Evolutionary conservation across 1,140 invertebrate species (phyloP).

Genomic region (Idris sp.): DNA sequence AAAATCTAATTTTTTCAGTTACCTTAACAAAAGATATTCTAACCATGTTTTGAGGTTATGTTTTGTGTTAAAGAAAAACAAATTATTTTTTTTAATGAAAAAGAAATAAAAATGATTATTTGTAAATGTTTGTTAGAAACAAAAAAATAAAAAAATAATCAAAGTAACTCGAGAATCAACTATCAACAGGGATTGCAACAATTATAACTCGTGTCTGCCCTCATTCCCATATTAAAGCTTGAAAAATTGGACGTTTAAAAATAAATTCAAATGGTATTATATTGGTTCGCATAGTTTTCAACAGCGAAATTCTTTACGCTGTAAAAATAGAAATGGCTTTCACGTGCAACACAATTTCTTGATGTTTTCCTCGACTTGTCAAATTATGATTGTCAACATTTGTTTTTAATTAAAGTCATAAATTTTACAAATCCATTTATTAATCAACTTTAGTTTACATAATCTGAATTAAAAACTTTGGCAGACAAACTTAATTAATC

Average conservation of each 20-base stretch:
- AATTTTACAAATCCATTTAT: too few species aligned
- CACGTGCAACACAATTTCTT: conserved; percentile 34
- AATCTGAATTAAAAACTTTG: not conserved
- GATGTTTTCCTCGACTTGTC: conserved; percentile 37
- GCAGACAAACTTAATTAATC: not conserved
- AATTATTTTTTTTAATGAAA: too few species aligned
- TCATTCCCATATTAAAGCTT: conserved; percentile 60
- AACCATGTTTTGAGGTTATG: too few species aligned
- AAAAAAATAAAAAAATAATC: too few species aligned
- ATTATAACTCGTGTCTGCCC: conserved; percentile 57
- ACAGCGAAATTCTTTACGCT: conserved; percentile 61
- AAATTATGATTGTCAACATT: conserved; percentile 49
- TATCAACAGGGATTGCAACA: conserved; percentile 50
- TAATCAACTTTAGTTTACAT: too few species aligned
- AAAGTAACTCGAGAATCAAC: conserved; percentile 39
- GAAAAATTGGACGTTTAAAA: conserved; percentile 64
- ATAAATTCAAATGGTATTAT: conserved; percentile 65
- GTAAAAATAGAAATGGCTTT: conserved; percentile 60
- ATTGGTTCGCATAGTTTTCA: conserved; percentile 60
- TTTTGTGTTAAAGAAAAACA: too few species aligned
- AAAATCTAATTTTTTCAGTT: too few species aligned
- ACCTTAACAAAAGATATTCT: too few species aligned
- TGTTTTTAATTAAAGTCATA: too few species aligned
- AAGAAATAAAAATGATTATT: too few species aligned
- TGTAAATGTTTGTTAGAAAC: too few species aligned